A percentile compares a stretch with the other conserved stretches of the same genome.
Evolutionary conservation across 2,113 vertebrate genomes (phyloP).

Genomic region (Struthidea cinerea): DNA sequence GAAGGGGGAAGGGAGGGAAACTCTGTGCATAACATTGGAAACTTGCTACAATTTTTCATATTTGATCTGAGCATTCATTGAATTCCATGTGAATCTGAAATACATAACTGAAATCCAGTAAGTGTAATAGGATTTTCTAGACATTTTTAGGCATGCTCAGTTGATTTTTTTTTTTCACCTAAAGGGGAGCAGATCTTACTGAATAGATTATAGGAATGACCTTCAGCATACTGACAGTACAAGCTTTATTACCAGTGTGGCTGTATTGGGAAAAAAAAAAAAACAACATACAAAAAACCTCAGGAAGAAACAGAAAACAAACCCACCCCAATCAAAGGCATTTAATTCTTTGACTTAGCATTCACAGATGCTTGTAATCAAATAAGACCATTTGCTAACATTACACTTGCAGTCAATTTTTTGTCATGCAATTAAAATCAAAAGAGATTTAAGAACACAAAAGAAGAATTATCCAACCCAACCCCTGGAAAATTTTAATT

Average conservation of each 20-base stretch:
- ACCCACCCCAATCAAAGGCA: not conserved
- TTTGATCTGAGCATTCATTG: not conserved
- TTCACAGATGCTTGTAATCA: not conserved
- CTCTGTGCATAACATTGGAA: not conserved
- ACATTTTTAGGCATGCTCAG: not conserved
- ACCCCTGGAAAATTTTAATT: slow-evolving; percentile 50
- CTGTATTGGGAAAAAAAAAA: not conserved
- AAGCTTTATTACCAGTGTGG: not conserved
- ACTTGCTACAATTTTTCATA: not conserved
- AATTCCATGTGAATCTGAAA: not conserved
- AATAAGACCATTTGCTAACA: slow-evolving; percentile 17
- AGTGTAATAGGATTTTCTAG: not conserved
- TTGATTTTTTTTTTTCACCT: not conserved
- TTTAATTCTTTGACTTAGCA: slow-evolving; percentile 5
- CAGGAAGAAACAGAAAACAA: not conserved
- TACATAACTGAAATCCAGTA: not conserved
- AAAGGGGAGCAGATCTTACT: not conserved
- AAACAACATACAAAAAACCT: not conserved
- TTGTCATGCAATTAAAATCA: slow-evolving; percentile 46
- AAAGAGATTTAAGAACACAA: slow-evolving; percentile 41
- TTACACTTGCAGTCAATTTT: not conserved
- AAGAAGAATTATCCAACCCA: not conserved
- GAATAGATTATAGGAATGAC: not conserved
- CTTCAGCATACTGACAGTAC: not conserved
- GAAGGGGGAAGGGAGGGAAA: not conserved